These are phyloP conservation scores for Drosophila lacertosa DNA, from an alignment of 1,140 invertebrate genomes.

Conservation along the genomic window DNA sequence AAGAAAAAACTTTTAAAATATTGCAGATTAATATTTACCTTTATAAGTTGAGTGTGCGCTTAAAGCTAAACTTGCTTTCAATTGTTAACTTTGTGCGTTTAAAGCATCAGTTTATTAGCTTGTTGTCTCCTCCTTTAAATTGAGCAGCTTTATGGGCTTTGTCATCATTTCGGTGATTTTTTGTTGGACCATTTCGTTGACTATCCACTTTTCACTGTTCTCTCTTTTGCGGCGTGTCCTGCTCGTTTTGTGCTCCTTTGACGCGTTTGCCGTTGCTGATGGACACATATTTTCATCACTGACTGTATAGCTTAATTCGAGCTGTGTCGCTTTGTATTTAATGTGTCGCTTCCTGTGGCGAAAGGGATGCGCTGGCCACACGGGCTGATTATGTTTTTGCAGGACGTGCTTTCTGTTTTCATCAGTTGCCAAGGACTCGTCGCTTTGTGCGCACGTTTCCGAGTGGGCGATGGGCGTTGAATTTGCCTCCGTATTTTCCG, in stretches of 20 bases:
- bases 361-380: conserved; percentile 32
- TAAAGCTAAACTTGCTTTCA: too few species aligned
- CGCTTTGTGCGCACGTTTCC: neutral
- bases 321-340: conserved; percentile 9
- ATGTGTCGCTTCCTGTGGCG: conserved; percentile 16
- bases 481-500: neutral
- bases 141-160: conserved; percentile 44
- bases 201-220: conserved; percentile 3
- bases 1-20: neutral
- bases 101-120: neutral
- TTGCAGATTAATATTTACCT: neutral
- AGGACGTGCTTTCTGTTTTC: neutral
- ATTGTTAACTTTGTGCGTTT: neutral
- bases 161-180: conserved; percentile 52
- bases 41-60: too few species aligned
- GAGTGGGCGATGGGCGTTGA: neutral
- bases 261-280: neutral
- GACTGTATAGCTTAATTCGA: neutral
- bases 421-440: neutral
- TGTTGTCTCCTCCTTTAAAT: neutral
- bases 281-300: neutral
- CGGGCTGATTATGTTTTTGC: neutral
- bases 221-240: neutral
- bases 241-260: neutral
- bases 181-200: conserved; percentile 13